Conservation (phyloP, 2,797 vertebrate species). For the Neolamprologus multifasciatus region DNA sequence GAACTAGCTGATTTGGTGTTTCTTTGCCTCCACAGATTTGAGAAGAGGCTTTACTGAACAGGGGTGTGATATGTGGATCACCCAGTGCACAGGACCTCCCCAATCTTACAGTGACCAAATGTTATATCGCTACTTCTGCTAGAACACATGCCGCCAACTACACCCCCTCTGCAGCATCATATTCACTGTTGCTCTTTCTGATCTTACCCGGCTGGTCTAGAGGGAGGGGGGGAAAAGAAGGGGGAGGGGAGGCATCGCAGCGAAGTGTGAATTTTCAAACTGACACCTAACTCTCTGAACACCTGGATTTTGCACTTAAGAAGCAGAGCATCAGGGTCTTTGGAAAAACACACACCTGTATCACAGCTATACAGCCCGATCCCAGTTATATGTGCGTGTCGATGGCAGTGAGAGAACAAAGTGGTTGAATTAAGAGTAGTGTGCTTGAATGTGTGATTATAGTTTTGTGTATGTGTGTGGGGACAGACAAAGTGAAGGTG, state of each 20-base stretch:
- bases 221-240: background rate
- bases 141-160: slow-evolving; percentile 10
- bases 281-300: slow-evolving; percentile 15
- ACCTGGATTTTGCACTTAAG: slow-evolving; percentile 55
- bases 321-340: slow-evolving; percentile 62
- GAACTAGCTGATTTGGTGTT: background rate
- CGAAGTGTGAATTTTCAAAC: slow-evolving; percentile 13
- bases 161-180: slow-evolving; percentile 5
- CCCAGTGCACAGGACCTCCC: slow-evolving; percentile 20
- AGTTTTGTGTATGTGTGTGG: background rate
- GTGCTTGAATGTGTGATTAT: background rate
- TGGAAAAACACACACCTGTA: slow-evolving; percentile 5
- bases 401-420: background rate
- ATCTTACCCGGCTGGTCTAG: background rate
- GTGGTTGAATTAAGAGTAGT: background rate
- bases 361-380: slow-evolving; percentile 23
- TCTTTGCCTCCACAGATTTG: slow-evolving; percentile 74
- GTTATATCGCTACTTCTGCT: slow-evolving; percentile 54
- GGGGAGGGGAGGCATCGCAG: background rate
- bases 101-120: slow-evolving; percentile 67
- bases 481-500: slow-evolving; percentile 31
- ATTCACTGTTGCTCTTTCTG: slow-evolving; percentile 3
- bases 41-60: slow-evolving; percentile 90
- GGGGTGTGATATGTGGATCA: background rate
- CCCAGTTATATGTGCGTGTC: background rate